Evolutionary conservation across 2,113 vertebrate genomes (phyloP), one percentile per base, ranked within the genome.

Genomic region (Pampusana beccarii): DNA sequence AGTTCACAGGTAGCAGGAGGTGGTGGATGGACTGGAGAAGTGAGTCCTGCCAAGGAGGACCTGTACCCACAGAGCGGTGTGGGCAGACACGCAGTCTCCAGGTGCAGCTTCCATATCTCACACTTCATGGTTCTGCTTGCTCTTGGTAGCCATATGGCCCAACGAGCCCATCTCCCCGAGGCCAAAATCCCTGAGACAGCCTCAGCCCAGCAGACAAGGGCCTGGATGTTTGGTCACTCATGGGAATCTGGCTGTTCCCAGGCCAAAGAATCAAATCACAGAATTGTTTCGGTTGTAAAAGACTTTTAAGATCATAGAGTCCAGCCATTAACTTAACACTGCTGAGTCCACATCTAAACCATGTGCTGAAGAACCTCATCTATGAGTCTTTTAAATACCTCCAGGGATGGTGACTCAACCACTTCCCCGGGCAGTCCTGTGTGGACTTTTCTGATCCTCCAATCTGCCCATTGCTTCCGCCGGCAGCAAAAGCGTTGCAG

Each of bases 21-120:
- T 56, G 14, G 4, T 57, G 40, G 60, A 65, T n/a, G 51, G 42
- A n/a, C 11, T 3, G 8, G 40, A 58, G 58, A 51, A 9, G 17
- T 20, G 44, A 28, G 24, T 92, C 31, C 38, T 81, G 66, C 36
- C 48, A 50, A 16, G 62, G 38, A 31, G 21, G 40, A 46, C 23
- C 28, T 69, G 38, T 48, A 50, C n/a, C 36, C 33, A 4, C 13
- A 23, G 34, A 77, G 46, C 40, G 61, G 14, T 31, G n/a, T 58
- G 61, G 57, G 53, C 62, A 66, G 42, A n/a, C 36, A n/a, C 4
- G 3, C 1, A 2, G 25, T 18, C 61, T 85, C 13, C 57, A 79
- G 31, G 38, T 51, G 36, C 62, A 90, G 79, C 25, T 62, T 16
- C 1, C 4, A 2, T 2, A 38, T 28, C 26, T 57, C 0, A 0